Percentiles rank a stretch among this genome's conserved stretches.
Evolutionary conservation across 2,113 vertebrate species (phyloP).

Genomic region (Lampris megalopsis): DNA sequence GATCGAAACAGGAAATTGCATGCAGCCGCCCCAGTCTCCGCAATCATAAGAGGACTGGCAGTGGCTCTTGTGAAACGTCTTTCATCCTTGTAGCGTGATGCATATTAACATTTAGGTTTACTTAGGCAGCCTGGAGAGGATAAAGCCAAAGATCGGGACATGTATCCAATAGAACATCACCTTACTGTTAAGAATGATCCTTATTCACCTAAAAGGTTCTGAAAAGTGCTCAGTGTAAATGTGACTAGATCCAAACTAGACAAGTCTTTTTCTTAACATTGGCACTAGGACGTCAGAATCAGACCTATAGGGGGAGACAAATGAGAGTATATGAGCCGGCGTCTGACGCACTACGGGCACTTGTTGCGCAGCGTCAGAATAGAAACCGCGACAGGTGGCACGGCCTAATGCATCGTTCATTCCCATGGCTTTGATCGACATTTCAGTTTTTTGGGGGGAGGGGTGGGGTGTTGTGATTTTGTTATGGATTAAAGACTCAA

Average conservation of each 20-base stretch:
- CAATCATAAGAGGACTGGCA: neutral
- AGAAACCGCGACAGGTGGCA: conserved; percentile 60
- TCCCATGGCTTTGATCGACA: conserved; percentile 11
- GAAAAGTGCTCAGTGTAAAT: neutral
- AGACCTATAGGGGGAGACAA: conserved; percentile 69
- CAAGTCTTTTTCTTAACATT: neutral
- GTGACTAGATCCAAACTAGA: neutral
- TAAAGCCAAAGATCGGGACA: neutral
- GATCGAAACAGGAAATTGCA: conserved; percentile 22
- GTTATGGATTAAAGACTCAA: conserved; percentile 49
- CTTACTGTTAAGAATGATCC: neutral
- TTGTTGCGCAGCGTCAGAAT: conserved; percentile 24
- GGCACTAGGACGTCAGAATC: conserved; percentile 29
- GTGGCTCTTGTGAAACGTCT: neutral
- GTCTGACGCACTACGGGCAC: conserved; percentile 2
- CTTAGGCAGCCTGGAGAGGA: neutral
- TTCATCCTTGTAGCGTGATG: neutral
- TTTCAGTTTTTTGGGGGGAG: conserved; percentile 35
- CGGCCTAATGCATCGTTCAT: conserved; percentile 47
- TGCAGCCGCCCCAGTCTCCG: neutral
- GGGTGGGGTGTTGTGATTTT: conserved; percentile 7
- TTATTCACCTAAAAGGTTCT: neutral
- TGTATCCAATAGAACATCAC: neutral
- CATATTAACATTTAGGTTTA: neutral
- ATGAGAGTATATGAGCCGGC: conserved; percentile 26